Evolutionary conservation across 1,140 invertebrate species (phyloP).

Genomic region (Drosophila triauraria): DNA sequence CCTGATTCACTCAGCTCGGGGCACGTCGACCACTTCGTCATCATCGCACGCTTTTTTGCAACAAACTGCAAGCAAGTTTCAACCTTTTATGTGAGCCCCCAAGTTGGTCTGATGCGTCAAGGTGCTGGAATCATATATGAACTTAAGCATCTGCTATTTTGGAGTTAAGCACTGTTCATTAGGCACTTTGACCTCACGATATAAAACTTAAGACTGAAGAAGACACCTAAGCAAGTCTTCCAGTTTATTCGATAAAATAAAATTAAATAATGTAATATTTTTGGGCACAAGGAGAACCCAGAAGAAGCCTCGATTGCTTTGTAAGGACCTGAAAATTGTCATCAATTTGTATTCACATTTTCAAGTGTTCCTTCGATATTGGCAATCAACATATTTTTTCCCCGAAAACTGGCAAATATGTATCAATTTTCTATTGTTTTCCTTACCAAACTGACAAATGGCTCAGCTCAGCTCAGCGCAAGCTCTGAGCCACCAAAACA

Average conservation of each 20-base stretch:
- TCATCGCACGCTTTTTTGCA: slow-evolving; percentile 56
- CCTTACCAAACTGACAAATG: slow-evolving; percentile 50
- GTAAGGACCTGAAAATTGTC: background rate
- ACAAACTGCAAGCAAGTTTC: slow-evolving; percentile 77
- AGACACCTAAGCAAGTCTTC: too few relatives aligned
- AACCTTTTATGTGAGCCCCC: slow-evolving; percentile 61
- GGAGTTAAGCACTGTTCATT: slow-evolving; percentile 17
- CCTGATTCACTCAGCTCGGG: slow-evolving; percentile 50
- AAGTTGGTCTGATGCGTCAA: slow-evolving; percentile 46
- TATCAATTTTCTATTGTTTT: slow-evolving; percentile 34
- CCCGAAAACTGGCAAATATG: slow-evolving; percentile 8
- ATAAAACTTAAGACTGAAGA: too few relatives aligned
- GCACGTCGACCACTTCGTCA: slow-evolving; percentile 49
- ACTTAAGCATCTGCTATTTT: slow-evolving; percentile 19
- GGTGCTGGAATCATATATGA: slow-evolving; percentile 29
- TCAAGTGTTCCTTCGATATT: background rate
- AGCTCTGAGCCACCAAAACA: slow-evolving; percentile 20
- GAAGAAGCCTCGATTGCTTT: background rate
- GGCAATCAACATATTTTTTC: slow-evolving; percentile 25
- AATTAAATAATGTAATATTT: too few relatives aligned
- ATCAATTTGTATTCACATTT: slow-evolving; percentile 6
- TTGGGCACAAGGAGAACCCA: too few relatives aligned
- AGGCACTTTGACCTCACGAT: slow-evolving; percentile 8
- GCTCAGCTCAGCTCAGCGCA: slow-evolving; percentile 8
- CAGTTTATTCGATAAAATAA: too few relatives aligned